Conservation (phyloP, 2,797 vertebrate species). For the Melanotaenia nigrans region DNA sequence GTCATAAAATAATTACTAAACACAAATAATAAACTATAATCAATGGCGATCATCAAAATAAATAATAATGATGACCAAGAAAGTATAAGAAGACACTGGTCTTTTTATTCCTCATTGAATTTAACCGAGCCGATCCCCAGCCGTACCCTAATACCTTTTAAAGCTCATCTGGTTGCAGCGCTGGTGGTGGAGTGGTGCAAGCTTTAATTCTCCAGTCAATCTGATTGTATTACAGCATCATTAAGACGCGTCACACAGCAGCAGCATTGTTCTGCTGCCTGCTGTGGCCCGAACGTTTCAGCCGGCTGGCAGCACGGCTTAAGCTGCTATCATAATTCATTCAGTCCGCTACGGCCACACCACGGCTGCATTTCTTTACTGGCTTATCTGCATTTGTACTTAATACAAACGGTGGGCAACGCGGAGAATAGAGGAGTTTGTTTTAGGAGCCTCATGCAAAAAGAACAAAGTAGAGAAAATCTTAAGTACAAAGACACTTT, state of each 20-base stretch:
- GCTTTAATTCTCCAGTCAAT: conserved; percentile 57
- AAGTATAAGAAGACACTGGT: no score
- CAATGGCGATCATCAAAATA: no score
- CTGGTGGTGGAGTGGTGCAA: conserved; percentile 16
- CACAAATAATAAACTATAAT: no score
- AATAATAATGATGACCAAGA: no score
- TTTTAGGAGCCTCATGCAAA: background rate
- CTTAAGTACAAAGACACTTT: no score
- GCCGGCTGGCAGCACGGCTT: conserved; percentile 13
- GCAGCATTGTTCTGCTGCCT: conserved; percentile 53
- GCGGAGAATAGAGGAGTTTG: background rate
- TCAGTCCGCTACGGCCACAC: conserved; percentile 21
- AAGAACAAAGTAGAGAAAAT: background rate
- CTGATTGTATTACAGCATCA: conserved; percentile 60
- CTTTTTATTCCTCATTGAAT: background rate
- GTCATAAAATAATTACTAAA: no score
- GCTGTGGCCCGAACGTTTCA: conserved; percentile 30
- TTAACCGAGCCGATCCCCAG: conserved; percentile 16
- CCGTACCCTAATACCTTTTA: conserved; percentile 29
- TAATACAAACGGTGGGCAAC: background rate
- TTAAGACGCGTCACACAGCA: conserved; percentile 61
- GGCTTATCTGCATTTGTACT: conserved; percentile 49
- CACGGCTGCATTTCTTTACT: conserved; percentile 34
- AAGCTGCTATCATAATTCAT: conserved; percentile 52
- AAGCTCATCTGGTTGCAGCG: conserved; percentile 48